These are phyloP conservation scores for Fragum fragum DNA, from an alignment of 2,888 invertebrate species.

Conservation along the genomic window DNA sequence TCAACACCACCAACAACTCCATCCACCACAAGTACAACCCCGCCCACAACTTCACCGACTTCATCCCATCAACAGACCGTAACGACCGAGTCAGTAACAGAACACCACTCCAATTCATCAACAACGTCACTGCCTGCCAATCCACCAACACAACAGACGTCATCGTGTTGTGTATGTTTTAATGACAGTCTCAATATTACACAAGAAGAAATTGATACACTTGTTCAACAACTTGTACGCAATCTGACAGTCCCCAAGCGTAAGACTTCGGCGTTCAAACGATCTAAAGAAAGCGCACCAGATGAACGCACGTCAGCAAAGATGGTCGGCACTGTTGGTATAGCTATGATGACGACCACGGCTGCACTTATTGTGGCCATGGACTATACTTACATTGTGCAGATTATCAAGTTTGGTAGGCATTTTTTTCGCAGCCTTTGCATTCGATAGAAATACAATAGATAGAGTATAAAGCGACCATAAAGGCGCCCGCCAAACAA, in stretches of 20 bases:
- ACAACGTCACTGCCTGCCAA: not conserved
- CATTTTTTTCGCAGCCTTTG: not conserved
- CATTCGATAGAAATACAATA: too few species aligned
- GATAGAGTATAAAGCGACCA: too few species aligned
- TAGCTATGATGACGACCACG: conserved; percentile 20
- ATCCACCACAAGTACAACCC: not conserved
- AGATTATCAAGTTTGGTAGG: conserved; percentile 24
- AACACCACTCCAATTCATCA: not conserved
- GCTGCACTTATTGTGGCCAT: conserved; percentile 24
- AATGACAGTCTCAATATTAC: conserved; percentile 18
- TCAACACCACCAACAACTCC: not conserved
- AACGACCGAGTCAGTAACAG: not conserved
- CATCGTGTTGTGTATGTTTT: conserved; percentile 16
- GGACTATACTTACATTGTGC: conserved; percentile 39
- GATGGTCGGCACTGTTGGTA: conserved; percentile 38
- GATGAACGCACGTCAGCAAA: conserved; percentile 32
- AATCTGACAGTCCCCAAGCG: conserved; percentile 32
- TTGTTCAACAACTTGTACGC: conserved; percentile 13
- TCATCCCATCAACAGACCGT: not conserved
- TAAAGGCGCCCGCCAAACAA: too few species aligned
- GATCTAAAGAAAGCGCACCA: conserved; percentile 17
- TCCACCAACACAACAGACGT: not conserved
- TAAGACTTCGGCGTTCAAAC: conserved; percentile 35
- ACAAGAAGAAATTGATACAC: conserved; percentile 10
- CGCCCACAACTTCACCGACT: not conserved